Conservation (phyloP, 2,797 vertebrate genomes). For the Dicrostonyx torquatus region DNA sequence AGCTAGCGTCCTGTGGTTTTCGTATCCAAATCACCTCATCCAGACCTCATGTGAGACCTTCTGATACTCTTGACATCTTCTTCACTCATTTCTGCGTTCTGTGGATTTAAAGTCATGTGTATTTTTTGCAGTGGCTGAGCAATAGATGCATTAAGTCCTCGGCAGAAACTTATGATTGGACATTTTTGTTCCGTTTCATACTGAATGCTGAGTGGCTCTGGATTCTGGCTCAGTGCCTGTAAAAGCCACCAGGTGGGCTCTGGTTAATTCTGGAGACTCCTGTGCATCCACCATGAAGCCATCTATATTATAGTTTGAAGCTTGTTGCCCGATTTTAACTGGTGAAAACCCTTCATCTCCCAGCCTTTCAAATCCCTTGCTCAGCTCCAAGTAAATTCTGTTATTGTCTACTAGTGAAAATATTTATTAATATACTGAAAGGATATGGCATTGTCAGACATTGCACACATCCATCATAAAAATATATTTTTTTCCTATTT, state of each 20-base stretch:
- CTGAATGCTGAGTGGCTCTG: neutral
- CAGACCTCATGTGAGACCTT: neutral
- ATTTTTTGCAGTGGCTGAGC: neutral
- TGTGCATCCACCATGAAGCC: neutral
- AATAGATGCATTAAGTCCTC: neutral
- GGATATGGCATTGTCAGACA: neutral
- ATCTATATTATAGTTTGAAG: neutral
- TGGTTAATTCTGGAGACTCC: neutral
- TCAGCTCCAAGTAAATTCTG: neutral
- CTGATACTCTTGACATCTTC: too few relatives aligned
- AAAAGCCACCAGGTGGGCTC: neutral
- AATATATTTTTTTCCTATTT: neutral
- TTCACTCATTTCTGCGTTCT: accelerated
- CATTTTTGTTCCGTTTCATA: neutral
- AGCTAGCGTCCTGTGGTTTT: conserved; percentile 51
- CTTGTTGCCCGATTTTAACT: neutral
- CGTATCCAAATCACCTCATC: neutral
- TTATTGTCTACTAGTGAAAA: neutral
- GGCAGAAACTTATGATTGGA: neutral
- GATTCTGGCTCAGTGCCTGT: neutral
- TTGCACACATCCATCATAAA: neutral
- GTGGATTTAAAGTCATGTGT: neutral
- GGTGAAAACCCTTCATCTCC: neutral
- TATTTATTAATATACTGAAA: neutral
- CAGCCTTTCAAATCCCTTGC: neutral